phyloP scores from a whole-genome alignment of 2,797 vertebrate species.

The Ptychadena robeensis region DNA sequence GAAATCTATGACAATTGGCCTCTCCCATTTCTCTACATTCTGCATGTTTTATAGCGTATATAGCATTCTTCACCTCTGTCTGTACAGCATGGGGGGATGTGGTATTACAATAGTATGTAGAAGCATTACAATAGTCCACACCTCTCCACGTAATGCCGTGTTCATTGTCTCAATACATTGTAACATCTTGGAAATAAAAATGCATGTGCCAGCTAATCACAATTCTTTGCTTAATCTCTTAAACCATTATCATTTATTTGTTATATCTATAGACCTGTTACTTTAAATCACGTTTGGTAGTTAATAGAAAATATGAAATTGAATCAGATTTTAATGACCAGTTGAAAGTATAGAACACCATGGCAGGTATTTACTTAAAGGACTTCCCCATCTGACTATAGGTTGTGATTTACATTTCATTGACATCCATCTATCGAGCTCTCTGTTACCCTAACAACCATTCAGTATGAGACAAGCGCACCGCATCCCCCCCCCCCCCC shows the following conservation, averaged over 20 bases:
- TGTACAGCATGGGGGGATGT: constrained; percentile 17
- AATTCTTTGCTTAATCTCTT: neutral
- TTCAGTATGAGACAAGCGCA: constrained; percentile 18
- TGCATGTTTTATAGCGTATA: constrained; percentile 30
- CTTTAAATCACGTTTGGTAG: neutral
- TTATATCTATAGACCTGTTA: neutral
- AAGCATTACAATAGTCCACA: constrained; percentile 29
- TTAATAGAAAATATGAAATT: neutral
- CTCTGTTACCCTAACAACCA: constrained; percentile 49
- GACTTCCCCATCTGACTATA: neutral
- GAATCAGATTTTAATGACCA: neutral
- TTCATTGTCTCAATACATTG: constrained; percentile 35
- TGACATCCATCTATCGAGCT: neutral
- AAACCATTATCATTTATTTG: neutral
- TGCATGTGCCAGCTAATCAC: neutral
- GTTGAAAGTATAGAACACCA: neutral
- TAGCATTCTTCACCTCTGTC: constrained; percentile 31
- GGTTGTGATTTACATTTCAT: neutral
- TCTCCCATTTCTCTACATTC: constrained; percentile 44
- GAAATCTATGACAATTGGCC: constrained; percentile 25
- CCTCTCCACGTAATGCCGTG: constrained; percentile 1
- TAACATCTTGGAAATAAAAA: neutral
- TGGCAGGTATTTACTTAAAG: neutral
- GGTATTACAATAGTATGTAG: constrained; percentile 14
- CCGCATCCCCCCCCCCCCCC: neutral